phyloP scores from a whole-genome alignment of 2,888 invertebrate genomes.

The Agrilus biguttatus region DNA sequence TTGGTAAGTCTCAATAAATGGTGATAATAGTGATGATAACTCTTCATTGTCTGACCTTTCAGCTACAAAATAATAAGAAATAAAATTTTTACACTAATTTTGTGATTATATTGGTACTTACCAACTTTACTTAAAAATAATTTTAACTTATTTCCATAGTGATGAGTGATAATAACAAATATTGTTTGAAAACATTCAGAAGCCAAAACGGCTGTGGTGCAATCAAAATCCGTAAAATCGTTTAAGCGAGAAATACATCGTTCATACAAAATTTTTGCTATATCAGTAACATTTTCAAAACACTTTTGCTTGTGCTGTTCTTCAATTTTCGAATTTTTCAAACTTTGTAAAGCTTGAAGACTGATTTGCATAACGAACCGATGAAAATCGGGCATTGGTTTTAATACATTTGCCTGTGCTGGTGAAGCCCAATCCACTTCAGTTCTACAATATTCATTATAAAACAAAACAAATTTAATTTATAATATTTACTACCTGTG shows the following conservation, averaged over 20 bases:
- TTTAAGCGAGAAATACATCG: constrained; percentile 36
- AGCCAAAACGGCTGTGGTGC: constrained; percentile 36
- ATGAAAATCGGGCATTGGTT: constrained; percentile 40
- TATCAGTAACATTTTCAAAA: constrained; percentile 23
- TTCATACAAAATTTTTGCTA: constrained; percentile 27
- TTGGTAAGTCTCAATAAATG: constrained; percentile 21
- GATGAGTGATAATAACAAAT: constrained; percentile 25
- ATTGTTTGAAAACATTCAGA: constrained; percentile 43
- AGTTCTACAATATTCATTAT: constrained; percentile 1
- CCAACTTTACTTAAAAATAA: constrained; percentile 30
- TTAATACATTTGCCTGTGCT: constrained; percentile 36
- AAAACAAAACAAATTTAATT: background rate
- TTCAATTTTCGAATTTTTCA: constrained; percentile 25
- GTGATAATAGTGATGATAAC: constrained; percentile 11
- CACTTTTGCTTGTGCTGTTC: constrained; percentile 20
- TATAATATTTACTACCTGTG: constrained; percentile 27
- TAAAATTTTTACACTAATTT: background rate
- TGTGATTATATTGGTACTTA: constrained; percentile 16
- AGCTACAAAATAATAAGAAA: constrained; percentile 8
- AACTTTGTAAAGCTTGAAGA: constrained; percentile 25
- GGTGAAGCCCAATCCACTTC: constrained; percentile 38
- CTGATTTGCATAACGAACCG: constrained; percentile 38
- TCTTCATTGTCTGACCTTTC: constrained; percentile 10
- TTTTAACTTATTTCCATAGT: constrained; percentile 26
- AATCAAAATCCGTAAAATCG: constrained; percentile 42